Evolutionary conservation across 2,888 invertebrate genomes (phyloP).

Genomic region (Pecten maximus): DNA sequence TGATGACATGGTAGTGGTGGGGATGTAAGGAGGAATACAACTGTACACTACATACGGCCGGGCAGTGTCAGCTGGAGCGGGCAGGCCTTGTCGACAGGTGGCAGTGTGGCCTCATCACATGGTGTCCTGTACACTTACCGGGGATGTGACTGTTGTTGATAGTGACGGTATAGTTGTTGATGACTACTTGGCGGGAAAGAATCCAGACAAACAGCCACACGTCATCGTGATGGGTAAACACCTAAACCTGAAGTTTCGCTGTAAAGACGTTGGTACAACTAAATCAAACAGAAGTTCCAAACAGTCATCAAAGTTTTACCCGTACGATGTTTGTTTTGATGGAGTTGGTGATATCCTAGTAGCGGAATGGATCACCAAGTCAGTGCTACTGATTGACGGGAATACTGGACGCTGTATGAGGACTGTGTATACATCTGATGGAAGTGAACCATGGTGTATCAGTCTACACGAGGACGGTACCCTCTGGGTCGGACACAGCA

Average conservation of each 20-base stretch:
- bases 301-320: background rate
- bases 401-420: background rate
- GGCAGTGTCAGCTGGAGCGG: background rate
- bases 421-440: conserved; percentile 21
- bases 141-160: background rate
- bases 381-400: conserved; percentile 5
- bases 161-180: background rate
- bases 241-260: background rate
- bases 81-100: background rate
- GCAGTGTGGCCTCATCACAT: background rate
- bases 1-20: background rate
- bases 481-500: background rate
- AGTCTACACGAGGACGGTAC: background rate
- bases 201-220: background rate
- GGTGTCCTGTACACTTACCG: background rate
- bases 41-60: conserved; percentile 14
- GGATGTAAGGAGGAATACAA: conserved; percentile 15
- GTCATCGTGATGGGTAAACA: conserved; percentile 16
- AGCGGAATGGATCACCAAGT: background rate
- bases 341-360: conserved; percentile 3
- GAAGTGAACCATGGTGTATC: background rate
- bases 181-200: background rate
- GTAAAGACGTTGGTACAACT: background rate
- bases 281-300: background rate
- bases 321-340: conserved; percentile 21